Evolutionary conservation across 2,797 vertebrate species (phyloP), one percentile per base, ranked within the genome.

Genomic region (Ctenosaura bakeri): DNA sequence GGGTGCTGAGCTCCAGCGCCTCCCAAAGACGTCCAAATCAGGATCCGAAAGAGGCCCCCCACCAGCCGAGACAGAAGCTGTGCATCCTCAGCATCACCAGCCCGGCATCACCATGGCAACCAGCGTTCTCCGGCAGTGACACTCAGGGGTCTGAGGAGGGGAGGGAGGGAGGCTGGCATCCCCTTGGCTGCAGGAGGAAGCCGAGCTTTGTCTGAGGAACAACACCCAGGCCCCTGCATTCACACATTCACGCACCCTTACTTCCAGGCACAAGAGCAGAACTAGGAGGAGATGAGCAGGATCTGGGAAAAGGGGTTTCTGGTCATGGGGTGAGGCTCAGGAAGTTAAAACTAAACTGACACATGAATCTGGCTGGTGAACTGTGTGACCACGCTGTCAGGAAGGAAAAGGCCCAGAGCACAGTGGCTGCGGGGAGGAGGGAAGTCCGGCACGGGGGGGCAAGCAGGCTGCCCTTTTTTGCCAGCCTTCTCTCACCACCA

Each of bases 71-170:
- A 35, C 12, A n/a, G 6, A 1, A 29, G 10, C 66, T 0, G 26
- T 2, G 66, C 66, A 32, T 32, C 66, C 66, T 69, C 66, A 32
- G n/a, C 78, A 54, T 24, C 35, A 3, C 62, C 50, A 12, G 32
- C 50, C 52, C 89, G 3, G 38, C 6, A 26, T 86, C 35, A 62
- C 74, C 77, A 76, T 74, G 89, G 69, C 69, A 62, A 86, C 56
- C 6, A 14, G 59, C 38, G 1, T 76, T 89, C 71, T 66, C 73
- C 6, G 50, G 50, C 64, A 69, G 3, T 10, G 52, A 35, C 35
- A 18, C 71, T 9, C 7, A 0, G 8, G 12, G 82, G 7, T 7
- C 73, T 3, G 26, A n/a, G 7, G 32, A 18, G 18, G 66, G 26
- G 9, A 9, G 66, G 26, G 9, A 9, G 66, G 8, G 6, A 6